These are phyloP conservation scores for Athene noctua DNA, from an alignment of 2,113 vertebrate genomes.

Conservation along the genomic window DNA sequence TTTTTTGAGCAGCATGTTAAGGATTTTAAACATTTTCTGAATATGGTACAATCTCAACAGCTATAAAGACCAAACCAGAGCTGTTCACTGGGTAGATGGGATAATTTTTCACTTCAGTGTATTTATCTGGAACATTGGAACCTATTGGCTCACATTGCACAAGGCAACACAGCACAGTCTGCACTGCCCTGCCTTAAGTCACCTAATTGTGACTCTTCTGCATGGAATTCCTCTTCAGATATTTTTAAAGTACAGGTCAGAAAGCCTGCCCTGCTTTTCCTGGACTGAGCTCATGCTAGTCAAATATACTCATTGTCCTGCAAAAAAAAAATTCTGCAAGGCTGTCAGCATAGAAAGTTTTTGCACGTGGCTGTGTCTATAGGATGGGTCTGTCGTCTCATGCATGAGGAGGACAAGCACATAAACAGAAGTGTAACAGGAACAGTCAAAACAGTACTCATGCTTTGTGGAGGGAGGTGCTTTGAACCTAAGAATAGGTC, in stretches of 20 bases:
- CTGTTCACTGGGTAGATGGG: background rate
- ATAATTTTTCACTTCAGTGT: background rate
- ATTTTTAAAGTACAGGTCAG: background rate
- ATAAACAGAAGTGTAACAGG: background rate
- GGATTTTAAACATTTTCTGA: background rate
- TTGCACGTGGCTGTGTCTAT: background rate
- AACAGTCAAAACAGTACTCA: background rate
- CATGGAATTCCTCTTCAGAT: background rate
- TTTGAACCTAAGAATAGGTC: background rate
- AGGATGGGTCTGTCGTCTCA: background rate
- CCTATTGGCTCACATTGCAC: background rate
- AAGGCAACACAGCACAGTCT: background rate
- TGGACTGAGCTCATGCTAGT: background rate
- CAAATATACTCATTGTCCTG: background rate
- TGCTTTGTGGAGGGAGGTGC: background rate
- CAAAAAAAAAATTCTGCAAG: background rate
- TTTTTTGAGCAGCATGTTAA: background rate
- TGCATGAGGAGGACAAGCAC: background rate
- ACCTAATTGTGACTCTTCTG: background rate
- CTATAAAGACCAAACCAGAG: background rate
- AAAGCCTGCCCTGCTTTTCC: background rate
- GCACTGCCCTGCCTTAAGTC: background rate
- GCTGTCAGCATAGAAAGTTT: background rate
- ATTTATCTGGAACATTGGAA: background rate
- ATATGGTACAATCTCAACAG: background rate